Evolutionary conservation across 2,797 vertebrate genomes (phyloP).

Genomic region (Anguilla pacifica): DNA sequence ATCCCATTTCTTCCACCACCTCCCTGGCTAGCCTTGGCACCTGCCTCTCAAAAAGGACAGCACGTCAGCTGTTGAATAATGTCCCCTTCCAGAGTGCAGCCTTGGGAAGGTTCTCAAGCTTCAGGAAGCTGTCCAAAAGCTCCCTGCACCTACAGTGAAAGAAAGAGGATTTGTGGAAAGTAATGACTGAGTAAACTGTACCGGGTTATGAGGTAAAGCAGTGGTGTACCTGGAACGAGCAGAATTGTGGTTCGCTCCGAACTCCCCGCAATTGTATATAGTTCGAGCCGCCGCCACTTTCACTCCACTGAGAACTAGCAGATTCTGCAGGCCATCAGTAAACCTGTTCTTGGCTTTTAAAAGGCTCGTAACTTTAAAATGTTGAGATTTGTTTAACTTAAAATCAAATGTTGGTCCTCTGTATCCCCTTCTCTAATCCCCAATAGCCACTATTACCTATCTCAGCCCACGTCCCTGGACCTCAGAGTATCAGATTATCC

Average conservation of each 20-base stretch:
- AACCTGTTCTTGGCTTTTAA: background rate
- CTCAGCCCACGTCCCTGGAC: background rate
- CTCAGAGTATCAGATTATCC: background rate
- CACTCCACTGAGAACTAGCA: slow-evolving; percentile 25
- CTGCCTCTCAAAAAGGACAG: slow-evolving; percentile 53
- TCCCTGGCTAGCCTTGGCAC: slow-evolving; percentile 61
- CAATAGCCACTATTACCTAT: background rate
- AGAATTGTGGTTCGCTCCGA: slow-evolving; percentile 43
- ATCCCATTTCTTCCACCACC: slow-evolving; percentile 56
- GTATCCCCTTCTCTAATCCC: background rate
- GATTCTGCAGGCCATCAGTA: background rate
- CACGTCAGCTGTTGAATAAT: slow-evolving; percentile 68
- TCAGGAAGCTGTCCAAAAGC: slow-evolving; percentile 54
- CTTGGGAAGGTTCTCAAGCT: slow-evolving; percentile 67
- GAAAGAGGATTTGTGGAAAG: background rate
- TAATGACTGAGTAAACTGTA: slow-evolving; percentile 53
- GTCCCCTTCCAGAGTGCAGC: slow-evolving; percentile 63
- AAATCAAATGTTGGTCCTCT: slow-evolving; percentile 1
- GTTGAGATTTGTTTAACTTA: background rate
- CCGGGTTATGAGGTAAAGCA: background rate
- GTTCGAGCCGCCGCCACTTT: slow-evolving; percentile 25
- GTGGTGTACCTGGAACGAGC: slow-evolving; percentile 33
- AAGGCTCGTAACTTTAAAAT: background rate
- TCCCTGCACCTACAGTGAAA: background rate
- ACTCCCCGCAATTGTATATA: slow-evolving; percentile 38